Evolutionary conservation across 2,113 vertebrate genomes (phyloP).

Genomic region (Chascanopsetta lugubris): DNA sequence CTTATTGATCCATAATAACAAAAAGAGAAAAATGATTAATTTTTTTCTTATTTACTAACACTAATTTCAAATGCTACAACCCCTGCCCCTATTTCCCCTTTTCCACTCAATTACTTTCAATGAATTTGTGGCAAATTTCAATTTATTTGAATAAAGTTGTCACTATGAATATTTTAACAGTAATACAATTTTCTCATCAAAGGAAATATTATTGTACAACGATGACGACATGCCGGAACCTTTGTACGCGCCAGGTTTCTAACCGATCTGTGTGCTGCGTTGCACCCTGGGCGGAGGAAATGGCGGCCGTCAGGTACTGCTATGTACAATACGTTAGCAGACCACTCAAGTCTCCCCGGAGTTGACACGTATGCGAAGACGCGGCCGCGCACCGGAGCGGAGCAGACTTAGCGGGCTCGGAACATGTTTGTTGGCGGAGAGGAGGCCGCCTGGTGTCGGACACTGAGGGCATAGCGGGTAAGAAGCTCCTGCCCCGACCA

Average conservation of each 20-base stretch:
- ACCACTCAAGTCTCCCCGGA: slow-evolving; percentile 31
- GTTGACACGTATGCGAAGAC: slow-evolving; percentile 54
- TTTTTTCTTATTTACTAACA: too few relatives aligned
- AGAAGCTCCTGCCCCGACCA: slow-evolving; percentile 9
- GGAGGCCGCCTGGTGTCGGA: background rate
- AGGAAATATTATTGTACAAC: too few relatives aligned
- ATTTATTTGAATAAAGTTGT: too few relatives aligned
- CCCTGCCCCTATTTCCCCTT: too few relatives aligned
- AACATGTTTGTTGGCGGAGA: slow-evolving; percentile 52
- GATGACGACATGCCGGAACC: slow-evolving; percentile 55
- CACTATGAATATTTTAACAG: too few relatives aligned
- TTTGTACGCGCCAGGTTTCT: background rate
- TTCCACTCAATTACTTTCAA: too few relatives aligned
- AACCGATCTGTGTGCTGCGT: background rate
- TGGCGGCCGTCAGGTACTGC: slow-evolving; percentile 54
- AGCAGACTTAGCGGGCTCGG: background rate
- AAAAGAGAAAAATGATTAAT: too few relatives aligned
- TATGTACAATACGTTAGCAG: too few relatives aligned
- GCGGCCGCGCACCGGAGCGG: background rate
- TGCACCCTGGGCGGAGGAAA: slow-evolving; percentile 65
- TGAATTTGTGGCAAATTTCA: too few relatives aligned
- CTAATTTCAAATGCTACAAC: too few relatives aligned
- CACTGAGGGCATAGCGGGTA: slow-evolving; percentile 62
- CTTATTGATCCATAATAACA: too few relatives aligned
- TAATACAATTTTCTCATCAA: too few relatives aligned